phyloP scores from a whole-genome alignment of 53 echinoderm and acorn worm genomes.

The Mesocentrotus franciscanus region DNA sequence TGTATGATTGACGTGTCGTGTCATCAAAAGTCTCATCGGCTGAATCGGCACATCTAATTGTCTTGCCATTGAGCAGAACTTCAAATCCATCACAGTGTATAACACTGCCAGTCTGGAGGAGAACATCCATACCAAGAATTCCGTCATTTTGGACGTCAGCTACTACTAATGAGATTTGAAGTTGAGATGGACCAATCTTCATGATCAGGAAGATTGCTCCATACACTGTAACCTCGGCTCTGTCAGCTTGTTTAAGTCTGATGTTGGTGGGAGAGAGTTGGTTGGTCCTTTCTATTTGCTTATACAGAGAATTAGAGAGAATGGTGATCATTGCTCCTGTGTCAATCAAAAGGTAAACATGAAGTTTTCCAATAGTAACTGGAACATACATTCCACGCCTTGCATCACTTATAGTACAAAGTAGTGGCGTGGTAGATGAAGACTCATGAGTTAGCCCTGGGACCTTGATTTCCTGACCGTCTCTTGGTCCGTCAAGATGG shows the following conservation, averaged over 20 bases:
- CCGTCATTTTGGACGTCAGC: constrained; percentile 55
- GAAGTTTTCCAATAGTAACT: neutral
- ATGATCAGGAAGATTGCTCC: constrained; percentile 54
- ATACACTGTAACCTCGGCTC: constrained; percentile 36
- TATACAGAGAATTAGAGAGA: neutral
- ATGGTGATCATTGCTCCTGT: constrained; percentile 23
- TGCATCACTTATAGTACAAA: constrained; percentile 29
- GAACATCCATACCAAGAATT: constrained; percentile 69
- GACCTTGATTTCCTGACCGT: neutral
- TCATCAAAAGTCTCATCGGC: neutral
- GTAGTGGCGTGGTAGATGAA: neutral
- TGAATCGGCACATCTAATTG: neutral
- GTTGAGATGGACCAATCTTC: constrained; percentile 25
- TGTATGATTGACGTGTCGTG: neutral
- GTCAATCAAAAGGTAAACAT: neutral
- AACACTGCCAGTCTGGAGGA: neutral
- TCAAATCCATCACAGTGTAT: constrained; percentile 22
- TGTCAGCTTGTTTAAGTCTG: constrained; percentile 65
- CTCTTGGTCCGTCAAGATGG: constrained; percentile 62
- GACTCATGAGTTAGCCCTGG: neutral
- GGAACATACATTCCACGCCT: constrained; percentile 21
- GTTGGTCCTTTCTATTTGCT: neutral
- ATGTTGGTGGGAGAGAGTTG: neutral
- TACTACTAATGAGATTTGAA: neutral
- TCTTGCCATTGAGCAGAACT: constrained; percentile 26